phyloP scores from a whole-genome alignment of 2,797 vertebrate species.

The Gallinago solitaria region DNA sequence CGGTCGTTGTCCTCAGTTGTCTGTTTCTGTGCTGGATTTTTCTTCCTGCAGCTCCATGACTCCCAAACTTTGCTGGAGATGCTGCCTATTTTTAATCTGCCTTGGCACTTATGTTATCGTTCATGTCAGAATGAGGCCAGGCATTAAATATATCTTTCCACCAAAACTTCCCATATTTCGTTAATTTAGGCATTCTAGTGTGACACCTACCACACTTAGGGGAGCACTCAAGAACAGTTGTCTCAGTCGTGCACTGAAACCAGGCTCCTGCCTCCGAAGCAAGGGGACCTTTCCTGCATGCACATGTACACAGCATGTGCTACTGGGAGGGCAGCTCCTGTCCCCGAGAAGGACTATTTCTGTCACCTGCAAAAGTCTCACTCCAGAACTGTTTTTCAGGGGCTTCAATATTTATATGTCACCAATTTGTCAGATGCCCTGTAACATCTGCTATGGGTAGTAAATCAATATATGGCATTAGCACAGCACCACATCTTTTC shows the following conservation, averaged over 20 bases:
- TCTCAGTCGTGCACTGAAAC: background rate
- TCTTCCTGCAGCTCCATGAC: conserved; percentile 11
- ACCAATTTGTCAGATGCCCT: background rate
- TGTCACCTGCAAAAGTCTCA: background rate
- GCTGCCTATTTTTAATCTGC: conserved; percentile 61
- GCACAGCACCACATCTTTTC: background rate
- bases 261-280: background rate
- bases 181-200: background rate
- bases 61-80: conserved; percentile 48
- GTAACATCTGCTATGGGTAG: background rate
- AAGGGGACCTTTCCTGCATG: background rate
- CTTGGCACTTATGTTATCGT: conserved; percentile 26
- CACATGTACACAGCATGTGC: background rate
- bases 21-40: conserved; percentile 1
- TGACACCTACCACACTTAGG: background rate
- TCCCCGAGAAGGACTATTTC: background rate
- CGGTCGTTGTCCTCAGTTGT: background rate
- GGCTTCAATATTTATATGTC: background rate
- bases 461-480: background rate
- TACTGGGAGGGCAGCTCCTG: background rate
- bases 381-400: background rate
- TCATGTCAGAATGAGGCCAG: conserved; percentile 67
- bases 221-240: background rate
- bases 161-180: conserved; percentile 9
- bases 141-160: conserved; percentile 30